Evolutionary conservation across 2,888 invertebrate genomes (phyloP).

Genomic region (Copidosoma aretas): DNA sequence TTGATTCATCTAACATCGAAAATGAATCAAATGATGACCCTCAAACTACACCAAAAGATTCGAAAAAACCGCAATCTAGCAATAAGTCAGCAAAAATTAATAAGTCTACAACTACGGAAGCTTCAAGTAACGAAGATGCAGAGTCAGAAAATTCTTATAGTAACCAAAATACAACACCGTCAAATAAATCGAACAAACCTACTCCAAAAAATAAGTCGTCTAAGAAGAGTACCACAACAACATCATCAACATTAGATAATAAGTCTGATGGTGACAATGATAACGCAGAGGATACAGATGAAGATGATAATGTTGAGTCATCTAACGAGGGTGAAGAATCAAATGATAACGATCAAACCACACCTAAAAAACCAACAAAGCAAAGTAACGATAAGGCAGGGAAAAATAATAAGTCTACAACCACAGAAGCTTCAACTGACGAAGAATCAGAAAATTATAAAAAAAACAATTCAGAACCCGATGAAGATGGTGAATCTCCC

Average conservation of each 20-base stretch:
- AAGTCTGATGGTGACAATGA: constrained; percentile 3
- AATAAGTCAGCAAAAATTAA: constrained; percentile 12
- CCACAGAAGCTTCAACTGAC: constrained; percentile 10
- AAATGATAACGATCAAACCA: not conserved
- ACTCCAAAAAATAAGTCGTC: not conserved
- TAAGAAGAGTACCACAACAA: constrained; percentile 9
- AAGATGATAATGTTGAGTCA: constrained; percentile 1
- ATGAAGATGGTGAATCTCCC: not conserved
- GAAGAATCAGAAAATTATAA: constrained; percentile 9
- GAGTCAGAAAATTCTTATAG: not conserved
- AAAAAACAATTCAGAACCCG: not conserved
- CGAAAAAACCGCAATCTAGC: constrained; percentile 4
- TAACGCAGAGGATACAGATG: constrained; percentile 2
- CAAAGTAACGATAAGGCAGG: not conserved
- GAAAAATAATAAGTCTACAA: constrained; percentile 6
- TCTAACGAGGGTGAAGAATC: not conserved
- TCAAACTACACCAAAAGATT: constrained; percentile 4
- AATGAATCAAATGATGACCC: not conserved
- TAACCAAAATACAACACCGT: not conserved
- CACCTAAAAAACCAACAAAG: constrained; percentile 5
- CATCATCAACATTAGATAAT: constrained; percentile 8
- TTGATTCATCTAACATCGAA: not conserved
- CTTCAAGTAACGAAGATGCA: constrained; percentile 10
- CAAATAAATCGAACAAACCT: constrained; percentile 1
- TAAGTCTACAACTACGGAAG: not conserved